A percentile compares a stretch with the other conserved stretches of the same genome.
Evolutionary conservation across 2,113 vertebrate genomes (phyloP).

Genomic region (Aplodontia rufa): DNA sequence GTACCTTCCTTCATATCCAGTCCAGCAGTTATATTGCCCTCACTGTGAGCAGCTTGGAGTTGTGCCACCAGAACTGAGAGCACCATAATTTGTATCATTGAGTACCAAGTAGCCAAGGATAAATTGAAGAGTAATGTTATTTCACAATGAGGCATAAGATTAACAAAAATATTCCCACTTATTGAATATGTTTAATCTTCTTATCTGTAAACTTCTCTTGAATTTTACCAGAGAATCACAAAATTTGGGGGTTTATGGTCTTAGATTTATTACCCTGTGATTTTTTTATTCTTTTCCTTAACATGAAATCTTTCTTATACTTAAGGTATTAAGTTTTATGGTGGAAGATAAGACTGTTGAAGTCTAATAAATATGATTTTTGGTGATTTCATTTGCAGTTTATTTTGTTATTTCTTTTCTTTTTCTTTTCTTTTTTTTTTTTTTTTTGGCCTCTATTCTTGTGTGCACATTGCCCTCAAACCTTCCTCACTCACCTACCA

Average conservation of each 20-base stretch:
- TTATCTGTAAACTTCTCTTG: not conserved
- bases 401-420: constrained; percentile 13
- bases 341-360: not conserved
- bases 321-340: not conserved
- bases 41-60: constrained; percentile 93
- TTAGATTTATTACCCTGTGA: not conserved
- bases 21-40: constrained; percentile 89
- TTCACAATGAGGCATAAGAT: not conserved
- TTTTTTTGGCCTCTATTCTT: not conserved
- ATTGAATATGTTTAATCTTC: not conserved
- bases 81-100: too few species aligned
- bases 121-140: constrained; percentile 19
- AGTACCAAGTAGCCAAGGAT: not conserved
- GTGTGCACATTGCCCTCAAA: not conserved
- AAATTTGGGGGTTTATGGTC: not conserved
- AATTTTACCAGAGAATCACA: constrained; percentile 11
- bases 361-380: not conserved
- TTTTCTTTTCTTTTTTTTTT: too few species aligned
- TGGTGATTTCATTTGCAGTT: not conserved
- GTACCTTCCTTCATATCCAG: constrained; percentile 91
- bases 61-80: constrained; percentile 95
- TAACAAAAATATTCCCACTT: not conserved
- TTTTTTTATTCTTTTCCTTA: not conserved
- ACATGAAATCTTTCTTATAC: not conserved
- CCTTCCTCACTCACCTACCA: not conserved